phyloP scores from a whole-genome alignment of 2,797 vertebrate genomes.

The Microctenopoma steveboyesi region DNA sequence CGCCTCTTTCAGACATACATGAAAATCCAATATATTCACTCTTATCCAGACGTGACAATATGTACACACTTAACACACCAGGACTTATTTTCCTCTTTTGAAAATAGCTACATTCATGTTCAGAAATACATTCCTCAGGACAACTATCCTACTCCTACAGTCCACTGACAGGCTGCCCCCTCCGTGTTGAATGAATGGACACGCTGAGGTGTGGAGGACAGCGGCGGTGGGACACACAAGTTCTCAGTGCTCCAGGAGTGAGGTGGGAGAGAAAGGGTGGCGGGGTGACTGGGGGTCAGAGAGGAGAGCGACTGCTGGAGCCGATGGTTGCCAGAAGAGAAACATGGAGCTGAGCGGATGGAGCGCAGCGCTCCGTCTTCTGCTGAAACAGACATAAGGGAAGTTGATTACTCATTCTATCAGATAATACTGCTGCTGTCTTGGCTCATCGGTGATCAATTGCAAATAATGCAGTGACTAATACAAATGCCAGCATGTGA shows the following conservation, averaged over 20 bases:
- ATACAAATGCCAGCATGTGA: constrained; percentile 19
- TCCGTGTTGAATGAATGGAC: constrained; percentile 41
- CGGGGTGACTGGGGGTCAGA: background rate
- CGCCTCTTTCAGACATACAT: constrained; percentile 16
- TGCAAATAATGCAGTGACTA: constrained; percentile 12
- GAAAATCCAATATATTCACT: constrained; percentile 16
- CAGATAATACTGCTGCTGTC: constrained; percentile 13
- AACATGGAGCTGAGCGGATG: constrained; percentile 80
- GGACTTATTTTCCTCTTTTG: background rate
- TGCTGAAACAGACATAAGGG: constrained; percentile 13
- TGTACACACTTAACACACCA: constrained; percentile 15
- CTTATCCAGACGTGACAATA: constrained; percentile 22
- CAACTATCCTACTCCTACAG: constrained; percentile 75
- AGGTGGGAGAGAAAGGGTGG: constrained; percentile 47
- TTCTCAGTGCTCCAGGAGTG: constrained; percentile 82
- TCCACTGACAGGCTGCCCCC: constrained; percentile 73
- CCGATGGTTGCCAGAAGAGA: constrained; percentile 47
- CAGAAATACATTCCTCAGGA: constrained; percentile 45
- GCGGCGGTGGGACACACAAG: constrained; percentile 31
- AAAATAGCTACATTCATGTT: constrained; percentile 31
- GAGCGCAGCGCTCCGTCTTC: constrained; percentile 70
- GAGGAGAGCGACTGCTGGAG: constrained; percentile 27
- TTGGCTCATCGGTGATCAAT: constrained; percentile 34
- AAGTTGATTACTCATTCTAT: constrained; percentile 14
- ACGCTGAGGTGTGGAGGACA: constrained; percentile 41